Base-by-base conservation (phyloP, 2,113 vertebrate genomes). In the Coturnix japonica region DNA sequence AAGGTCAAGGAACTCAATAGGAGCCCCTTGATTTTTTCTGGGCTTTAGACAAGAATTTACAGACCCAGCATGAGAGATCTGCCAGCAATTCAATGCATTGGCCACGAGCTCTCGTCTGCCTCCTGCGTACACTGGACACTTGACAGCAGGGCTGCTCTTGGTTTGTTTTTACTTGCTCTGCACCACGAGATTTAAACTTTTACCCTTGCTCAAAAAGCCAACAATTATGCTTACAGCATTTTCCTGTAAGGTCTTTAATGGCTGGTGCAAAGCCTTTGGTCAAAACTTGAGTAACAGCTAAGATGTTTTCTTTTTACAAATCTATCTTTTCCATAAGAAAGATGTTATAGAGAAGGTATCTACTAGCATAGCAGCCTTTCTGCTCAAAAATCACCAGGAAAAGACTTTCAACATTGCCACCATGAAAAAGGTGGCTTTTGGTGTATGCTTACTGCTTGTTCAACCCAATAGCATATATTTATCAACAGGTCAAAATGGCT, bases 111-210 rank as follows among this genome's bases (percentile, higher is more conserved):
- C 64, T 80, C 2, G 2, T 28, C n/a, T 57, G 57, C 79, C 33
- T 69, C 77, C 81, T 57, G n/a, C 0, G 0, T 35, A 23, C 31
- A 17, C 33, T 54, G 92, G 67, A 70, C 33, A 6, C 39, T 56
- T 33, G 56, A 82, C 67, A 94, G 87, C 59, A 51, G 43, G 56
- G 82, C 47, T 1, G 4, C 16, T n/a, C 56, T 59, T 18, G 23
- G 28, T 80, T 92, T 92, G 89, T 74, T 95, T 96, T 89, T 64
- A 66, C 87, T 92, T 71, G 11, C 21, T 16, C 51, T 56, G 22
- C 63, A 44, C 56, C 60, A 46, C 2, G 33, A 31, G 23, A 67
- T 86, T 87, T 71, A 82, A 85, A 85, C 43, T 91, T 92, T 64
- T 11, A 43, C 57, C 74, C 66, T 69, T 7, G 9, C 64, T 93